Base-by-base conservation (phyloP, 2,113 vertebrate species). In the Centropus unirufus region DNA sequence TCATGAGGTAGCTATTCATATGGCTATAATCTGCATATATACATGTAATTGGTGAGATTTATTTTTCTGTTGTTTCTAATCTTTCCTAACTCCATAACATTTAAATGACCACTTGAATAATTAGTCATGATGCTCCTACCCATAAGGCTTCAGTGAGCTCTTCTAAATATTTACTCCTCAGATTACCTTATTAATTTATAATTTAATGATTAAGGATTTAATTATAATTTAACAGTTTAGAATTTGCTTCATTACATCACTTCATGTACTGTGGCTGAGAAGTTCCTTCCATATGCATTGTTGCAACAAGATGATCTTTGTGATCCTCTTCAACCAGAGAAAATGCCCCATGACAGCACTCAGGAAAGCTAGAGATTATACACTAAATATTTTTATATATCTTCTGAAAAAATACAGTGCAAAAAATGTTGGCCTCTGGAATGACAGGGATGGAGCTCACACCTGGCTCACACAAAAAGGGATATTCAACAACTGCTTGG, bases 1-100 rank as follows among this genome's bases (percentile, higher is more conserved):
- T 92, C 59, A 85, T 83, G 6, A 46, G 7, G 23, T 55, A 84
- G 73, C 52, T 90, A 44, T 27, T 67, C 58, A 18, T 34, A 32
- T 39, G 61, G 46, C 75, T 90, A 89, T 92, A 85, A 90, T 91
- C 81, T 95, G 75, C 75, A 83, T 95, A 92, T 90, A 67, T 67
- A 46, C 70, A n/a, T 92, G n/a, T 83, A 66, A 69, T 87, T 67
- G 40, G 32, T 79, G 68, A 69, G 78, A 58, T 80, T 63, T 83
- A 59, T 88, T 92, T 94, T 95, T 51, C 67, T 68, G 36, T 91
- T 89, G 26, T 85, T 91, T 80, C 47, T 90, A 19, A 63, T 91
- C 32, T 74, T 91, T 70, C 26, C 47, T 91, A 83, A 29, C 32
- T 74, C 42, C 12, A 3, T 70, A 21, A 3, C 67, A 21, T 88